Evolutionary conservation across 92 coral and sea anemone genomes (phyloP), one percentile per base, ranked within the genome.

Genomic region (Epizoanthus stellaris): DNA sequence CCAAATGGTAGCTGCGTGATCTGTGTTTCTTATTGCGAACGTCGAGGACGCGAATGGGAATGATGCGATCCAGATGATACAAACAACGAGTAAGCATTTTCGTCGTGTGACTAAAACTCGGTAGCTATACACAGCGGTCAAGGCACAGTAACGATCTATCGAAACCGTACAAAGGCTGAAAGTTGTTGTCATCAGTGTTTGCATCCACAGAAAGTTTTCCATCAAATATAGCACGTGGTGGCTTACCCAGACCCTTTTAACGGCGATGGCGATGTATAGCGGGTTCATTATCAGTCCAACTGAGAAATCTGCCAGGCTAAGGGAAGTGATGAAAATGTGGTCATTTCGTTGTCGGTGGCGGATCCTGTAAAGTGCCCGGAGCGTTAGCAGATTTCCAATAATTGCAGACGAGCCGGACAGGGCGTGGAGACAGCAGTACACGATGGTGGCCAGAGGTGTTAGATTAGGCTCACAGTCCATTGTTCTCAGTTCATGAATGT

Each of bases 171-270:
- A 68, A 20, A 76, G 69, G 20, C 62, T 76, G 19, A 76, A 76
- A 12, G 82, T 38, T 8, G 82, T 76, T 8, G 82, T 54, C 4
- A 54, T 68, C 5, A 76, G 82, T 38, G 52, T 60, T 19, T 59
- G 82, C 42, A 76, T 42, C 82, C 82, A 76, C 70, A 76, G 1
- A 76, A 76, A 59, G 57, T 76, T 76, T 68, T 76, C 82, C 17
- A 76, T 14, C 43, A 59, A 38, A 9, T 76, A 76, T 0, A 76
- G 56, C 0, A 68, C 69, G 3, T 76, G 82, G 47, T 76, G 69
- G 23, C 52, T 36, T 38, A 60, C 82, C 82, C 82, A 76, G 10
- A 61, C 82, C 23, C 56, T 58, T 21, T 59, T 38, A 0, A 60
- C 25, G 13, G 82, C 43, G 43, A 76, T 76, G 4, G 69, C 70